phyloP scores from a whole-genome alignment of 2,113 vertebrate genomes.

The Cyphomyrus discorhynchus region DNA sequence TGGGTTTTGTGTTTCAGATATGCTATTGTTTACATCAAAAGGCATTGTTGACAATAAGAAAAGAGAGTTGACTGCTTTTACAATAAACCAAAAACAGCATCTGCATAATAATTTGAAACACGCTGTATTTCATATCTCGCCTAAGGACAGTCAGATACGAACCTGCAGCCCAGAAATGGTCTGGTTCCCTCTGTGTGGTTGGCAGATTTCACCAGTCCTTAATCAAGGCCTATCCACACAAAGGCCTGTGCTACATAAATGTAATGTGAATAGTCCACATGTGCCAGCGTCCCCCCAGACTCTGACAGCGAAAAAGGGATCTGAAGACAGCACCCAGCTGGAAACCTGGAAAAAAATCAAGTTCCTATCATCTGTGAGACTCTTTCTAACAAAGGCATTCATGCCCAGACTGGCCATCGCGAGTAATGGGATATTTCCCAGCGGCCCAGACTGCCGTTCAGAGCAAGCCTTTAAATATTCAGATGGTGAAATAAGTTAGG shows the following conservation, averaged over 20 bases:
- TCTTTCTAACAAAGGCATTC: not conserved
- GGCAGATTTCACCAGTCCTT: not conserved
- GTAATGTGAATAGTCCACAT: not conserved
- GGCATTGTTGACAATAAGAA: not conserved
- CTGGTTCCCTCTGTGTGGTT: not conserved
- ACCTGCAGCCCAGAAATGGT: not conserved
- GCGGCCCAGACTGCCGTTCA: not conserved
- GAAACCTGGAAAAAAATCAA: not conserved
- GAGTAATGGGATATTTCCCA: not conserved
- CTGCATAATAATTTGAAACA: not conserved
- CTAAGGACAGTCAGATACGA: not conserved
- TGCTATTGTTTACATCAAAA: not conserved
- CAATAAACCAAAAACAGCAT: not conserved
- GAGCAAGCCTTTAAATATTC: not conserved
- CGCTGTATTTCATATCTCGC: not conserved
- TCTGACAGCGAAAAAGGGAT: not conserved
- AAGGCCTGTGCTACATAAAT: not conserved
- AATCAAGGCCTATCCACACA: not conserved
- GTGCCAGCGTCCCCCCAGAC: not conserved
- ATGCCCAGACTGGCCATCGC: not conserved
- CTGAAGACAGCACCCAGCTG: not conserved
- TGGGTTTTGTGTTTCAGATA: not conserved
- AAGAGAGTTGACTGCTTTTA: not conserved
- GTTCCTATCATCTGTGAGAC: not conserved
- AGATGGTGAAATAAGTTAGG: not conserved